These are phyloP conservation scores for Aphelocoma coerulescens DNA, from an alignment of 2,113 vertebrate species.

Conservation along the genomic window DNA sequence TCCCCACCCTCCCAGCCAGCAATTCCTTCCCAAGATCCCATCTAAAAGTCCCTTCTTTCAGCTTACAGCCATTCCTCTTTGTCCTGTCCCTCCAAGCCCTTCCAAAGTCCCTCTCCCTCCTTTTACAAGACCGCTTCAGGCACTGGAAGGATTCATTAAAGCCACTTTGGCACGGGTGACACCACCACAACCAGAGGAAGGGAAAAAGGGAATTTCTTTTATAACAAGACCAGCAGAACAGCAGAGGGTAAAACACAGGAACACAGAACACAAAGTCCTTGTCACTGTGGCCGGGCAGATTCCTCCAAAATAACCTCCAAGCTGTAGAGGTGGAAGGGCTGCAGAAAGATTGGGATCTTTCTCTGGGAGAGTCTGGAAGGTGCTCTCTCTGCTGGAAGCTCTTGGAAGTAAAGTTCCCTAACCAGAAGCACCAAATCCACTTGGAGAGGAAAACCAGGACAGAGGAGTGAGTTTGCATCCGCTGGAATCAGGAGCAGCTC, in stretches of 20 bases:
- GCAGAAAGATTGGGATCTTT: not conserved
- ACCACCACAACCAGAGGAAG: not conserved
- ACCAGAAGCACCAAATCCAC: not conserved
- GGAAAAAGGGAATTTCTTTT: not conserved
- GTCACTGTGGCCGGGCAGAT: accelerated
- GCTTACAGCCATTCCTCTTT: too few species aligned
- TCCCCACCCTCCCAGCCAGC: not conserved
- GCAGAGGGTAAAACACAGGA: not conserved
- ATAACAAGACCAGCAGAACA: not conserved
- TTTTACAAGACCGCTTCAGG: not conserved
- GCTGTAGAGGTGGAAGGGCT: accelerated
- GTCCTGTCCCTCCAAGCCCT: not conserved
- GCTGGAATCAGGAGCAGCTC: not conserved
- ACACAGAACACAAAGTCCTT: not conserved
- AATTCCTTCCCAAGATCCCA: not conserved
- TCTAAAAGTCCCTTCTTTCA: not conserved
- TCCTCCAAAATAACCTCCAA: not conserved
- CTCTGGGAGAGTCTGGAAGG: not conserved
- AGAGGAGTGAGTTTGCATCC: not conserved
- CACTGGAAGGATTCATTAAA: not conserved
- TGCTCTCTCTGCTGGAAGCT: not conserved
- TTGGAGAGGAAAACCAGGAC: not conserved
- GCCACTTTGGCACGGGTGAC: not conserved
- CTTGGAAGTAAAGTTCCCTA: not conserved
- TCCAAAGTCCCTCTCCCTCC: not conserved